These are phyloP conservation scores for Drosophila willistoni DNA, from an alignment of 1,140 invertebrate genomes.

Conservation along the genomic window DNA sequence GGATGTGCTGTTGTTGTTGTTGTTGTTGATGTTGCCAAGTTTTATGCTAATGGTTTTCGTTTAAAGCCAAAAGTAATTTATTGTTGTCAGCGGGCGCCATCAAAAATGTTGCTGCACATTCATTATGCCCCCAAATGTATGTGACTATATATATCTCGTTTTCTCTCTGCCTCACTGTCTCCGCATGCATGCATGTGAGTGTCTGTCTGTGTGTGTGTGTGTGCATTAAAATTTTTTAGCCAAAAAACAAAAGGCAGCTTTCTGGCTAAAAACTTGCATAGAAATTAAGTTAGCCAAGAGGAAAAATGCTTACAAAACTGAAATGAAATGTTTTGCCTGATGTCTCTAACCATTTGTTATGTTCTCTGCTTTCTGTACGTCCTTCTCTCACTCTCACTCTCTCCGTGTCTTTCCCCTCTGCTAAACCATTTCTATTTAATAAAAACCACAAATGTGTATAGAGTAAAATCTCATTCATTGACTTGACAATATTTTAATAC, in stretches of 20 bases:
- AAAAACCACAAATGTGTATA: background rate
- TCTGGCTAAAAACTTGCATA: conserved; percentile 67
- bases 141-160: conserved; percentile 7
- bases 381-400: background rate
- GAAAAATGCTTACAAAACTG: conserved; percentile 54
- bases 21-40: conserved; percentile 69
- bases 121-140: conserved; percentile 67
- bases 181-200: conserved; percentile 12
- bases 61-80: conserved; percentile 82
- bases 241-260: conserved; percentile 55
- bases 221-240: conserved; percentile 71
- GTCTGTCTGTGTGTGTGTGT: conserved; percentile 20
- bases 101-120: conserved; percentile 82
- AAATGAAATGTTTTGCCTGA: conserved; percentile 48
- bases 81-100: conserved; percentile 80
- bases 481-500: conserved; percentile 7
- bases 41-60: conserved; percentile 81
- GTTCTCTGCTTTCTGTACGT: background rate
- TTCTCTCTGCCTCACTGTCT: background rate
- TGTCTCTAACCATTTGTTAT: conserved; percentile 36
- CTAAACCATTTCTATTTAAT: background rate
- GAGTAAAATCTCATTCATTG: background rate
- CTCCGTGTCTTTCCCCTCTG: background rate
- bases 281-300: conserved; percentile 71
- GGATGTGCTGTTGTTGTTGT: conserved; percentile 53